A percentile compares a stretch with the other conserved stretches of the same genome.
Conservation (phyloP, 2,113 vertebrate genomes). For the Semnornis frantzii region DNA sequence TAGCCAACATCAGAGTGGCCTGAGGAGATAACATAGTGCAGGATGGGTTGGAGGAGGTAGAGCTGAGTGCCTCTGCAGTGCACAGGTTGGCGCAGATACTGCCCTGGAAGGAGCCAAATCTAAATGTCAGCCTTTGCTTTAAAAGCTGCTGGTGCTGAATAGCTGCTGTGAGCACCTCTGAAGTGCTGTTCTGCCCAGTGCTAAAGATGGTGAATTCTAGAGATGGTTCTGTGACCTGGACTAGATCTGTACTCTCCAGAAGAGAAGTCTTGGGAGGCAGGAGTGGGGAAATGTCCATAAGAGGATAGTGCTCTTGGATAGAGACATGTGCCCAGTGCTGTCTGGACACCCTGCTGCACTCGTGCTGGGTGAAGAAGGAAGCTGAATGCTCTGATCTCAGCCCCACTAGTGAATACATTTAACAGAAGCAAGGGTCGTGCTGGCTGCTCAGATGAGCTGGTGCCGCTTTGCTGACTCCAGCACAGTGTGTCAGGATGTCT, state of each 20-base stretch:
- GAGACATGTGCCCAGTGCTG: not conserved
- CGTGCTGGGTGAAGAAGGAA: not conserved
- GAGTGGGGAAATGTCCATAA: fast-evolving
- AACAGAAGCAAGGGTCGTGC: not conserved
- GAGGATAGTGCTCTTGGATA: not conserved
- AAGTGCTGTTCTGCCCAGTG: not conserved
- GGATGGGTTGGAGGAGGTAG: not conserved
- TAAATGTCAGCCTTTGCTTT: not conserved
- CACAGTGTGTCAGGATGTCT: not conserved
- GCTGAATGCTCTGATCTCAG: not conserved
- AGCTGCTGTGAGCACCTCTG: not conserved
- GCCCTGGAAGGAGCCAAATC: not conserved
- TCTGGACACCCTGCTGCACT: not conserved
- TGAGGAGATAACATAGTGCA: not conserved
- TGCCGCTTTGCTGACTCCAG: not conserved
- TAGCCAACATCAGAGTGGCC: not conserved
- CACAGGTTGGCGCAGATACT: not conserved
- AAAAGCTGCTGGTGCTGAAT: not conserved
- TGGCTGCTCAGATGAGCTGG: not conserved
- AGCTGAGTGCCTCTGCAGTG: not conserved
- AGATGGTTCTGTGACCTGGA: fast-evolving
- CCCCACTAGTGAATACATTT: not conserved
- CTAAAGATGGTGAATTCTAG: not conserved
- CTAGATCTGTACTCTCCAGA: fast-evolving
- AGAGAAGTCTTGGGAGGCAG: not conserved